Percentiles rank a stretch among this genome's conserved stretches.
phyloP scores from a whole-genome alignment of 1,140 invertebrate genomes.

The Triops cancriformis region DNA sequence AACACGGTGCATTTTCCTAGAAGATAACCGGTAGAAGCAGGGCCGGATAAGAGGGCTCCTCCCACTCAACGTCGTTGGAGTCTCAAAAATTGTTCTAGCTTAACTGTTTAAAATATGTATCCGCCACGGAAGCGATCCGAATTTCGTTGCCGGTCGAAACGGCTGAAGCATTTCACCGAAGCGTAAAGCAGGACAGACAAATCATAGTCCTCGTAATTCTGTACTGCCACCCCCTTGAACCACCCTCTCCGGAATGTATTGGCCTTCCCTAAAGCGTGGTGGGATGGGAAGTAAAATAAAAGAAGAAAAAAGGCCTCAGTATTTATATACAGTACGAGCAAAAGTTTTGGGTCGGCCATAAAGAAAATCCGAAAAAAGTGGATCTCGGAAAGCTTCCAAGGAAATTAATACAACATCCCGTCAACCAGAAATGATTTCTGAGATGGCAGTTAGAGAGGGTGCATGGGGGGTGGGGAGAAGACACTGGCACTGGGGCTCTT shows the following conservation, averaged over 20 bases:
- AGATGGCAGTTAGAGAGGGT: not conserved
- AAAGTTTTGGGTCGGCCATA: not conserved
- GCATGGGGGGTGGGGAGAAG: not conserved
- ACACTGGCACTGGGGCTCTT: too few relatives aligned
- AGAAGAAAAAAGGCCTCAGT: not conserved
- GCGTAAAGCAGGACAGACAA: not conserved
- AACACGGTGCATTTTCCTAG: too few relatives aligned
- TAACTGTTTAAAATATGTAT: too few relatives aligned
- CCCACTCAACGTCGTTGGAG: too few relatives aligned
- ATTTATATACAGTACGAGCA: not conserved
- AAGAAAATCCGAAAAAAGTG: not conserved
- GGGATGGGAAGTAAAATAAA: too few relatives aligned
- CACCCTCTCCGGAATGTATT: not conserved
- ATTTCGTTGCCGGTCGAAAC: too few relatives aligned
- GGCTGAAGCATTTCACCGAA: not conserved
- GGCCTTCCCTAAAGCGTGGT: too few relatives aligned
- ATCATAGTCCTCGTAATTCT: not conserved
- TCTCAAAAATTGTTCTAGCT: too few relatives aligned
- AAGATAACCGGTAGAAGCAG: too few relatives aligned
- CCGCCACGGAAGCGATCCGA: too few relatives aligned
- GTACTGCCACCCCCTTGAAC: not conserved
- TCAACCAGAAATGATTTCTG: conserved; percentile 14
- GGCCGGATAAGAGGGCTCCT: too few relatives aligned
- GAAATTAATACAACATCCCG: conserved; percentile 6
- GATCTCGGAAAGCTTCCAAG: not conserved